Evolutionary conservation across 2,888 invertebrate genomes (phyloP).

Genomic region (Drosophila putrida): DNA sequence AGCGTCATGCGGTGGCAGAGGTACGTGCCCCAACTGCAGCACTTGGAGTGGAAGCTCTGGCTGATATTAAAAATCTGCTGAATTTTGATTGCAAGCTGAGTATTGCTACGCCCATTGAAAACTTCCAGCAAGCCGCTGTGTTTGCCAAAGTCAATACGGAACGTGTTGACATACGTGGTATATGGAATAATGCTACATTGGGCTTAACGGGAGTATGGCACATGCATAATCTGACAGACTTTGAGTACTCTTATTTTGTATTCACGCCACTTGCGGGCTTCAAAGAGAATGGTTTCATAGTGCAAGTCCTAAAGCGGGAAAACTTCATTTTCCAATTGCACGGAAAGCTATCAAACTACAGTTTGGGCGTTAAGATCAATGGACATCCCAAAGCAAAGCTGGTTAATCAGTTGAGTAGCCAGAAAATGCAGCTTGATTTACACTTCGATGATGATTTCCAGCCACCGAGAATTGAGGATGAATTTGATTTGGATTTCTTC

Average conservation of each 20-base stretch:
- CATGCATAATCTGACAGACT: conserved; percentile 87
- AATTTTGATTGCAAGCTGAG: conserved; percentile 91
- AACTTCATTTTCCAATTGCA: conserved; percentile 90
- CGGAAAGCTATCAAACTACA: conserved; percentile 89
- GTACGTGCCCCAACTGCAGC: conserved; percentile 89
- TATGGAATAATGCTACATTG: conserved; percentile 90
- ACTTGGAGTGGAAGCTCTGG: conserved; percentile 89
- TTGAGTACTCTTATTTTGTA: conserved; percentile 91
- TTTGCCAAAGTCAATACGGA: conserved; percentile 90
- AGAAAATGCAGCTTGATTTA: conserved; percentile 77
- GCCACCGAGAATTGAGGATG: conserved; percentile 80
- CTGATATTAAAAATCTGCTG: conserved; percentile 88
- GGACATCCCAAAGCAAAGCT: conserved; percentile 83
- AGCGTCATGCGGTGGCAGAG: conserved; percentile 91
- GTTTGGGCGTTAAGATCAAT: conserved; percentile 86
- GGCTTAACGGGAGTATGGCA: conserved; percentile 93
- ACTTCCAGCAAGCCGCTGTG: conserved; percentile 88
- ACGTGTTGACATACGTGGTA: conserved; percentile 91
- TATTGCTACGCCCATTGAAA: conserved; percentile 91
- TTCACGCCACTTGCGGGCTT: conserved; percentile 92
- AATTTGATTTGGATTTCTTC: conserved; percentile 85
- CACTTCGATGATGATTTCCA: conserved; percentile 84
- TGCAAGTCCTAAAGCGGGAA: conserved; percentile 88
- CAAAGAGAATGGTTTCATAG: conserved; percentile 91
- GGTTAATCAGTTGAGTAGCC: conserved; percentile 79